phyloP scores from a whole-genome alignment of 1,140 invertebrate genomes.

The Tetranychus cinnabarinus region DNA sequence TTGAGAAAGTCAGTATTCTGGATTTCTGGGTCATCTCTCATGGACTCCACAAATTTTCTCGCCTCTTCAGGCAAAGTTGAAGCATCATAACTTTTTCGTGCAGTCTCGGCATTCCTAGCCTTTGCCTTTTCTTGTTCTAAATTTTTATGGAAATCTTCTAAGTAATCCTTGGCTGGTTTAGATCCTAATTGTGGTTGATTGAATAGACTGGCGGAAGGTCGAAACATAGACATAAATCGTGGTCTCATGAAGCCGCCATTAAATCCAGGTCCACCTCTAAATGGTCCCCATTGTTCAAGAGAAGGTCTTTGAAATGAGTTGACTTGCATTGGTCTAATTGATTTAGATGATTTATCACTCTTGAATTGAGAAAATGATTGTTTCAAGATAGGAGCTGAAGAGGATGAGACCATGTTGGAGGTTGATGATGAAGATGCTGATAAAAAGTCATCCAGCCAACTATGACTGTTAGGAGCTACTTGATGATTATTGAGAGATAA shows the following conservation, averaged over 20 bases:
- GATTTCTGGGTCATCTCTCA: neutral
- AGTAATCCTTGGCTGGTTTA: neutral
- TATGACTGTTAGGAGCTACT: too few relatives aligned
- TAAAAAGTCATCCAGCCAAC: too few relatives aligned
- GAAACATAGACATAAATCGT: neutral
- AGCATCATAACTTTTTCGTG: neutral
- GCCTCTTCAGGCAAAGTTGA: neutral
- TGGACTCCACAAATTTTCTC: neutral
- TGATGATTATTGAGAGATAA: too few relatives aligned
- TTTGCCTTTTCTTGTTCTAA: neutral
- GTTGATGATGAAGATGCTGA: too few relatives aligned
- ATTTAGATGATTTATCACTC: slow-evolving; percentile 16
- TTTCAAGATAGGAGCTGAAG: too few relatives aligned
- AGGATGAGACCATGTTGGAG: neutral
- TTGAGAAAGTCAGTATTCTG: slow-evolving; percentile 41
- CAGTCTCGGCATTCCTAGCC: neutral
- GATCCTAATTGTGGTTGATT: neutral
- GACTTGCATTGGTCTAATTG: slow-evolving; percentile 17
- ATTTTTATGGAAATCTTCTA: neutral
- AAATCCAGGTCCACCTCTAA: too few relatives aligned
- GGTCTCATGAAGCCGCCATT: neutral
- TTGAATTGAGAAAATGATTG: slow-evolving; percentile 7
- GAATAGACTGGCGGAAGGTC: neutral
- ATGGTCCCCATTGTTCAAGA: neutral
- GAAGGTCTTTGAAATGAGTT: slow-evolving; percentile 4